Conservation (phyloP, 2,888 invertebrate genomes). For the Abrostola tripartita region DNA sequence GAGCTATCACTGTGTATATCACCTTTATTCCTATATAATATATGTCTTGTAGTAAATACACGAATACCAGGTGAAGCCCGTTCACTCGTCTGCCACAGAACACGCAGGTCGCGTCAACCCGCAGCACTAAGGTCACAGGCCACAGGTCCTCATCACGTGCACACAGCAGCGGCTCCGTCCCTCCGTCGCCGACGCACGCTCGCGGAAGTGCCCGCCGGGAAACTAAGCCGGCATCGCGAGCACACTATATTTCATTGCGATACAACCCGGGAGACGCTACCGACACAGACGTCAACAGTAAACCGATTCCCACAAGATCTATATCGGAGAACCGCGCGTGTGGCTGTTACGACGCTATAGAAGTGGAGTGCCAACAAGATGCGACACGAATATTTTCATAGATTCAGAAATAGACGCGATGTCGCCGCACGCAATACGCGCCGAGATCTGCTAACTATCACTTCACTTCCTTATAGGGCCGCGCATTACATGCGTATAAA, state of each 20-base stretch:
- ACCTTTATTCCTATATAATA: no score
- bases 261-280: constrained; percentile 38
- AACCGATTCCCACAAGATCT: constrained; percentile 22
- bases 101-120: no score
- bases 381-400: constrained; percentile 80
- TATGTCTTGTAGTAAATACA: no score
- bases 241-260: constrained; percentile 58
- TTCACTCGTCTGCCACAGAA: no score
- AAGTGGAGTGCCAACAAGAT: constrained; percentile 61
- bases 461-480: constrained; percentile 46
- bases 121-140: no score
- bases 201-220: constrained; percentile 59
- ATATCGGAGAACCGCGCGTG: constrained; percentile 30
- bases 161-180: no score
- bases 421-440: constrained; percentile 34
- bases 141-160: no score
- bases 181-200: constrained; percentile 41
- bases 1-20: no score
- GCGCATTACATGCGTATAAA: not conserved
- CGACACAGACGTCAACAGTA: constrained; percentile 28
- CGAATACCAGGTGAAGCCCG: no score
- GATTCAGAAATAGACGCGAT: constrained; percentile 74
- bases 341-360: constrained; percentile 51
- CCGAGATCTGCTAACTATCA: constrained; percentile 34
- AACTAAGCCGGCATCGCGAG: constrained; percentile 55